These are phyloP conservation scores for Nematolebias whitei DNA, from an alignment of 2,113 vertebrate species.

Conservation along the genomic window DNA sequence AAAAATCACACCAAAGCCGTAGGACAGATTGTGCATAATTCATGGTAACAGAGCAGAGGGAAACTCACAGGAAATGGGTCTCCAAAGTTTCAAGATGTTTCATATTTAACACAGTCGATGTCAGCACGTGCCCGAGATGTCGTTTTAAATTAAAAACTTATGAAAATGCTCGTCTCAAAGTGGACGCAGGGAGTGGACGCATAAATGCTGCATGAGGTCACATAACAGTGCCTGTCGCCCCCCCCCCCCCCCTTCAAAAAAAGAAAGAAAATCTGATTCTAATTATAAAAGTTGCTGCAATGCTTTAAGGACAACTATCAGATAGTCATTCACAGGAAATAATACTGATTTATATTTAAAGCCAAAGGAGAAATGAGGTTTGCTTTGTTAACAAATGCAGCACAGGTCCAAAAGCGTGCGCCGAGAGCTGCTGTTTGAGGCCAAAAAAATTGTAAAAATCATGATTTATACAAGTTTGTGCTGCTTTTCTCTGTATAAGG, in stretches of 20 bases:
- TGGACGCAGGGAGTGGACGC: background rate
- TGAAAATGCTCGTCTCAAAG: constrained; percentile 1
- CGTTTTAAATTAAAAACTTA: constrained; percentile 15
- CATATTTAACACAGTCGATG: constrained; percentile 6
- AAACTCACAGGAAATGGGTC: background rate
- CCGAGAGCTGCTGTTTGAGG: too few species aligned
- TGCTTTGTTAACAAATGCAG: too few species aligned
- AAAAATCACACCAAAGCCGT: constrained; percentile 15
- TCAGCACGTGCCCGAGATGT: background rate
- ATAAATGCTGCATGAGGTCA: too few species aligned
- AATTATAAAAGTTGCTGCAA: constrained; percentile 19
- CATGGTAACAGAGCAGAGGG: constrained; percentile 1
- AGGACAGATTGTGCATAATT: constrained; percentile 27
- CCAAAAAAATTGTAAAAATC: too few species aligned
- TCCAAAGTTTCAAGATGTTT: constrained; percentile 9
- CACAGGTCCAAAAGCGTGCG: too few species aligned
- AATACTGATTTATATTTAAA: too few species aligned
- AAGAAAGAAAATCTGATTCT: constrained; percentile 18
- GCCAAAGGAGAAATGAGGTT: too few species aligned
- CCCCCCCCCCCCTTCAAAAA: too few species aligned
- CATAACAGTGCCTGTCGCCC: constrained; percentile 27
- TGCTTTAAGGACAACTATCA: background rate
- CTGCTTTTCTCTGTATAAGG: too few species aligned
- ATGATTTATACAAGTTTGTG: too few species aligned
- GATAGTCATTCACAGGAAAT: background rate